Evolutionary conservation across 2,888 invertebrate genomes (phyloP), one percentile per base, ranked within the genome.

Genomic region (Vanessa cardui): DNA sequence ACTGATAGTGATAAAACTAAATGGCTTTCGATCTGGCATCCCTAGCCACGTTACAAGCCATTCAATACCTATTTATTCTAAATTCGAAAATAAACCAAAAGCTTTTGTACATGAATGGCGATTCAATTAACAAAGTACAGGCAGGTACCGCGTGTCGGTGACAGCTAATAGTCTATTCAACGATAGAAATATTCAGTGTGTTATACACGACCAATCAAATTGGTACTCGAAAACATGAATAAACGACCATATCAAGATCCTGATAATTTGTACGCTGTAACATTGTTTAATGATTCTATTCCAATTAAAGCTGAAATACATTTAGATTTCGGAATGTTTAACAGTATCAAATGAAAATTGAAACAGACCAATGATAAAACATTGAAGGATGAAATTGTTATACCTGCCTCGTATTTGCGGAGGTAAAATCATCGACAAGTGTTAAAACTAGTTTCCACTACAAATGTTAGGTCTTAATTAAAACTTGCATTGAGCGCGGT

Each of bases 101-200:
- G 69, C 72, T 74, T 78, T 80, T 81, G 80, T 76, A 73, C 80
- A 80, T 76, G 78, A 79, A 80, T 83, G 80, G 80, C 80, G 79
- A 79, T 83, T 85, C 83, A 85, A 87, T 88, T 86, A 86, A 80
- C 83, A 79, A 85, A 84, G 85, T 83, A 84, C 76, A 73, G 74
- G 69, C 78, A 77, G 79, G 77, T 79, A 74, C 66, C 65, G 72
- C 79, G 63, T 84, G 86, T 68, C 72, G 66, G 71, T 84, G 88
- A 87, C 88, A 86, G 83, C 58, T 66, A 68, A 70, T 70, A 70
- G 78, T 75, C 74, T 73, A 68, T 69, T 72, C 72, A 74, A 69
- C 70, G 76, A 77, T 79, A 75, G 78, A 78, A 78, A 79, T 77
- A 71, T 69, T 71, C 69, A 58, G 49, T 56, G 39, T 72, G 72